Evolutionary conservation across 1,140 invertebrate species (phyloP).

Genomic region (Lysiphlebus fabarum): DNA sequence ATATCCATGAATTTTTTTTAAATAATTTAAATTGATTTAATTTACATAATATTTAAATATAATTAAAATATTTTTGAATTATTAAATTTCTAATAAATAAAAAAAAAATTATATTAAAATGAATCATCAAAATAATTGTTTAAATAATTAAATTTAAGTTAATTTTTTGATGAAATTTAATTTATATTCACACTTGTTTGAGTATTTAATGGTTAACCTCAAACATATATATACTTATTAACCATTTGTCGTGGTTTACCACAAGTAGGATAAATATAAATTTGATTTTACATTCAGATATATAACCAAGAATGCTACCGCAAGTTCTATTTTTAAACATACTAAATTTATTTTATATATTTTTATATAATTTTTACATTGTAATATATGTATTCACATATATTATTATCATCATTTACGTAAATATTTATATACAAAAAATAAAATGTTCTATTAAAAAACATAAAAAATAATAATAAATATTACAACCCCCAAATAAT

Average conservation of each 20-base stretch:
- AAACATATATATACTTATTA: conserved; percentile 11
- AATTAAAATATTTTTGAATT: too few relatives aligned
- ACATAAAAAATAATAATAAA: conserved; percentile 1
- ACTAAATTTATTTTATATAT: conserved; percentile 1
- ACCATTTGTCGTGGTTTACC: conserved; percentile 25
- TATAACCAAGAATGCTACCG: conserved; percentile 17
- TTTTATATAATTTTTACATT: neutral
- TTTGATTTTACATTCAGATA: conserved; percentile 40
- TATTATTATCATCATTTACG: neutral
- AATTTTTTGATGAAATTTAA: too few relatives aligned
- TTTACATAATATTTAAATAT: too few relatives aligned
- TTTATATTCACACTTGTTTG: too few relatives aligned
- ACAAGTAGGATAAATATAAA: conserved; percentile 41
- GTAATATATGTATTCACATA: neutral
- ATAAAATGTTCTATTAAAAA: neutral
- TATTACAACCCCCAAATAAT: neutral
- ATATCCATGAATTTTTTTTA: too few relatives aligned
- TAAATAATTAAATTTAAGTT: too few relatives aligned
- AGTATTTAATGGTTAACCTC: conserved; percentile 15
- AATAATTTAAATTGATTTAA: too few relatives aligned
- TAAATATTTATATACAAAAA: neutral
- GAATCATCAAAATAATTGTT: too few relatives aligned
- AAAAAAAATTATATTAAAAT: too few relatives aligned
- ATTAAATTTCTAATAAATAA: too few relatives aligned
- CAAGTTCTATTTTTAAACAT: conserved; percentile 19